Base-by-base conservation (phyloP, 2,797 vertebrate species). In the Arvicola amphibius region DNA sequence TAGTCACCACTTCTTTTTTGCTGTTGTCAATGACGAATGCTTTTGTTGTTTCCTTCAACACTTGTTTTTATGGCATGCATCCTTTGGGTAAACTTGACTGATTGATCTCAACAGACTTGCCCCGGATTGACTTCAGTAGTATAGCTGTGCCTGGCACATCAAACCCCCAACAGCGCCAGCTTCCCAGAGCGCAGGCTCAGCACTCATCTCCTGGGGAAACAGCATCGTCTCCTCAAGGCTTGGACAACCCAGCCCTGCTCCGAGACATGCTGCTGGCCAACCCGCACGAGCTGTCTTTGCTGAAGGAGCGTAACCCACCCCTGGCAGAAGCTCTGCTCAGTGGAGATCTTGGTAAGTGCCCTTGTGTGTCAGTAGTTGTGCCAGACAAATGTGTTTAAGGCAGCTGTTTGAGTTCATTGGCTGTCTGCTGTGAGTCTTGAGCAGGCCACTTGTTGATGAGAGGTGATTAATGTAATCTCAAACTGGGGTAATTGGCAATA, bases 231-330 rank as follows among this genome's bases (percentile, higher is more conserved):
- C 99, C 99, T 12, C 99, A 99, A 99, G 99, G 99, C 93, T 86
- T 99, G 98, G 99, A 99, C 91, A 99, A 99, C 95, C 99, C 99
- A 0, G 98, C 99, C n/a, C 98, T 99, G 98, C 98, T 99, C 16
- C 99, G 99, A 96, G 99, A 99, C 97, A 99, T 99, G 99, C 97
- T 99, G 78, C 98, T 99, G 65, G 99, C 99, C 61, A 99, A 99
- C 97, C 99, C 99, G 4, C 99, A 99, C 0, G 99, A 99, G 98
- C 99, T 99, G 88, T 99, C 99, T 1, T 99, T 99, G 95, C 98
- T 99, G 79, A 99, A 99, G 98, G 99, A 99, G 96, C 98, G 99
- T 80, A 99, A 99, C 94, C 99, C 99, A 0, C 99, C 99, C 0
- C 98, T 99, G 90, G 99, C 99, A 0, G 99, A 99, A 90, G 99